Evolutionary conservation across 2,113 vertebrate genomes (phyloP).

Genomic region (Gasterosteus aculeatus): DNA sequence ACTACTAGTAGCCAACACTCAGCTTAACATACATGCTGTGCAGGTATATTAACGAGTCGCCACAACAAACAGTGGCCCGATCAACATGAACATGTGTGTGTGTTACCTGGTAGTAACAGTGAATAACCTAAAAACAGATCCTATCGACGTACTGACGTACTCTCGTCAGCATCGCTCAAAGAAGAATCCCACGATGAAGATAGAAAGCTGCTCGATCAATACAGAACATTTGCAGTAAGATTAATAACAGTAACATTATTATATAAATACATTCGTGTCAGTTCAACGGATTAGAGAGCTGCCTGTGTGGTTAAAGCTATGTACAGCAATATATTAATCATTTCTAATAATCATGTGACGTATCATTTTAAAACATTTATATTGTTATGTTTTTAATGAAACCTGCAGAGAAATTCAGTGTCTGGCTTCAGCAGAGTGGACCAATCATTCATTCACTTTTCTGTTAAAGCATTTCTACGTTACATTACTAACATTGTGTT

Average conservation of each 20-base stretch:
- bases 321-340: slow-evolving; percentile 50
- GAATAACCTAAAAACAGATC: slow-evolving; percentile 8
- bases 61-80: slow-evolving; percentile 21
- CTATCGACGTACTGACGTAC: slow-evolving; percentile 7
- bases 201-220: not conserved
- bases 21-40: slow-evolving; percentile 25
- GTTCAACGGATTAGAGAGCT: slow-evolving; percentile 23
- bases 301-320: slow-evolving; percentile 53
- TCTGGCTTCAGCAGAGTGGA: not conserved
- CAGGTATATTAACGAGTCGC: slow-evolving; percentile 29
- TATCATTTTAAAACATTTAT: slow-evolving; percentile 12
- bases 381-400: slow-evolving; percentile 1
- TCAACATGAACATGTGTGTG: slow-evolving; percentile 10
- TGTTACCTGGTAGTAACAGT: not conserved
- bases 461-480: slow-evolving; percentile 15
- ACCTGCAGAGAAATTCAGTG: not conserved
- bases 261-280: slow-evolving; percentile 44
- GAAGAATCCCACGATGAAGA: slow-evolving; percentile 14
- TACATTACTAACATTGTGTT: slow-evolving; percentile 7
- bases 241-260: slow-evolving; percentile 7
- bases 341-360: not conserved
- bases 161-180: slow-evolving; percentile 29
- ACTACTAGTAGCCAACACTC: slow-evolving; percentile 29
- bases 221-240: slow-evolving; percentile 14
- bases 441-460: not conserved